Base-by-base conservation (phyloP, 2,888 invertebrate genomes). In the Dimorphilus gyrociliatus region DNA sequence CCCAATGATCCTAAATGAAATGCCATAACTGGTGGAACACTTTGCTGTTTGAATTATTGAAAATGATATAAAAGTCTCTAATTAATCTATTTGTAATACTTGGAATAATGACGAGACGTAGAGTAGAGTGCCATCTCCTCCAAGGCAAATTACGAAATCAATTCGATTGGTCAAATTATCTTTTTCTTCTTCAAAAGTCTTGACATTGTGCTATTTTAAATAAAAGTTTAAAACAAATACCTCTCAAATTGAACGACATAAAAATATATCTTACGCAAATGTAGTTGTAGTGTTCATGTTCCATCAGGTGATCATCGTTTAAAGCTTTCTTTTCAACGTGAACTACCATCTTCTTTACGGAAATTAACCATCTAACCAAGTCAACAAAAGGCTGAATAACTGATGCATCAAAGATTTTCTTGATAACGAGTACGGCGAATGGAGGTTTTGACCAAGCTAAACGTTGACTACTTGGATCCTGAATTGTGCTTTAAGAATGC, bases 391-490 rank as follows among this genome's bases (percentile, higher is more conserved):
- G 86, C 37, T 75, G 72, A 41, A 86, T 68, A 25, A 92, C 84
- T 23, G 77, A 74, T 7, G 78, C 78, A 64, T 92, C 92, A 60
- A 84, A 75, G 32, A 86, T 81, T 64, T 92, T 92, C 68, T 90
- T 90, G 66, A 92, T 86, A 40, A 92, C 86, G 46, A 92, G 73
- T 46, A 90, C 90, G n/a, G 82, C 82, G 43, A 88, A 71, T 1
- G 90, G 90, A 14, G 85, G 81, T 64, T 88, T 90, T 73, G 85
- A 82, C 92, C 92, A 92, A 26, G 82, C 86, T 53, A 92, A 69
- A 54, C 88, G 73, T 70, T 90, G 90, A 56, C 85, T 85, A 54
- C 86, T 86, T 24, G 90, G 92, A 67, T 92, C 90, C 65, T 90
- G 90, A 55, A 90, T 88, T 63, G 86, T 52, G 42, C 59, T 60